Percentiles rank a stretch among this genome's conserved stretches.
These are phyloP conservation scores for Silurus aristotelis DNA, from an alignment of 2,797 vertebrate genomes.

Conservation along the genomic window DNA sequence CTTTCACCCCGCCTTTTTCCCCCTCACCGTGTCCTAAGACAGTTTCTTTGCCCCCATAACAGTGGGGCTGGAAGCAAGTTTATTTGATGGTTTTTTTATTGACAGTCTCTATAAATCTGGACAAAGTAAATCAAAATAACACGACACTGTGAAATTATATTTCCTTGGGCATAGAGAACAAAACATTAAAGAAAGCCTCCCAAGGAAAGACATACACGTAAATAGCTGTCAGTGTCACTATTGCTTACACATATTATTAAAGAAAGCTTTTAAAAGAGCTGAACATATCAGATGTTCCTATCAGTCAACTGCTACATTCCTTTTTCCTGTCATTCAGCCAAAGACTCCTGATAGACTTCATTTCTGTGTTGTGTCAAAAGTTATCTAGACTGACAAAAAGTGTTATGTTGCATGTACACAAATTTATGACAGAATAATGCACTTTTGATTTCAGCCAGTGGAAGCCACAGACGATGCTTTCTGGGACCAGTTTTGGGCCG, in stretches of 20 bases:
- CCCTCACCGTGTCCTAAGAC: no score
- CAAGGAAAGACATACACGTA: neutral
- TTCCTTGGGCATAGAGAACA: neutral
- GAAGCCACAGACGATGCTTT: slow-evolving; percentile 96
- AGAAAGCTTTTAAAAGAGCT: neutral
- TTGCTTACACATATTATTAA: neutral
- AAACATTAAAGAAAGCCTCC: neutral
- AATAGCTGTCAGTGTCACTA: neutral
- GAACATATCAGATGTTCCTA: no score
- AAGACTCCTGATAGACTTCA: neutral
- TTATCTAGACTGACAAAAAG: no score
- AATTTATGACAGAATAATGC: neutral
- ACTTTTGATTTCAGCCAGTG: slow-evolving; percentile 79
- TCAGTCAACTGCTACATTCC: neutral
- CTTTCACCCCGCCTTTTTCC: no score
- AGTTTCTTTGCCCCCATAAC: no score
- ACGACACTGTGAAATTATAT: neutral
- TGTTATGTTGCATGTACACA: neutral
- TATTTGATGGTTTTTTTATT: no score
- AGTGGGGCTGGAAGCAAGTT: no score
- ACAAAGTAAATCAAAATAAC: neutral
- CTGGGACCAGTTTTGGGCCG: slow-evolving; percentile 98
- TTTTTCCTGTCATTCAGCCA: neutral
- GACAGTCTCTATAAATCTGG: neutral
- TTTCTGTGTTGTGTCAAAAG: neutral